These are phyloP conservation scores for Coptotermes formosanus DNA, from an alignment of 1,140 invertebrate genomes.

Conservation along the genomic window DNA sequence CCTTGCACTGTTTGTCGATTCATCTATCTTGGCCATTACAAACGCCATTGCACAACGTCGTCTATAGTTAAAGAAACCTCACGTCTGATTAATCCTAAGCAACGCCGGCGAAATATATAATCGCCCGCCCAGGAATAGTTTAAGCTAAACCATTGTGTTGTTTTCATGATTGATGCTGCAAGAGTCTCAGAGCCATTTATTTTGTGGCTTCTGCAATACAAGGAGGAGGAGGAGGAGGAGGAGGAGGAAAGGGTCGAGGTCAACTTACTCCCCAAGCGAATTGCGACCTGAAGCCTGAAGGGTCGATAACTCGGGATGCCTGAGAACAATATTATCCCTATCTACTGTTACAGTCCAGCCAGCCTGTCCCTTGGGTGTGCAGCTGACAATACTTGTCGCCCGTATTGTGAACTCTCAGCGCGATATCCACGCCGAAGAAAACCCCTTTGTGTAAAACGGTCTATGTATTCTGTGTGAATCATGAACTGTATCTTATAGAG, in stretches of 20 bases:
- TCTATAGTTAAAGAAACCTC: not conserved
- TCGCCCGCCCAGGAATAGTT: too few species aligned
- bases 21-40: not conserved
- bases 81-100: not conserved
- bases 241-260: not conserved
- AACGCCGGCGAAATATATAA: too few species aligned
- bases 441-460: not conserved
- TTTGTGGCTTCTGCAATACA: not conserved
- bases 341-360: not conserved
- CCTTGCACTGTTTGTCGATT: not conserved
- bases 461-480: slow-evolving; percentile 1
- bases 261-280: not conserved
- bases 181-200: not conserved
- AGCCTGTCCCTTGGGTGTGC: not conserved
- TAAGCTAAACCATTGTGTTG: not conserved
- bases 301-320: not conserved
- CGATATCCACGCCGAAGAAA: not conserved
- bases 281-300: not conserved
- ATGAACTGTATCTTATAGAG: not conserved
- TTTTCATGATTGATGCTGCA: not conserved
- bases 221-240: not conserved
- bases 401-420: not conserved
- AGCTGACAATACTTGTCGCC: not conserved
- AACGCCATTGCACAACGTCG: not conserved
- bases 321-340: slow-evolving; percentile 15